Base-by-base conservation (phyloP, 2,797 vertebrate species). In the Gastrophryne carolinensis region DNA sequence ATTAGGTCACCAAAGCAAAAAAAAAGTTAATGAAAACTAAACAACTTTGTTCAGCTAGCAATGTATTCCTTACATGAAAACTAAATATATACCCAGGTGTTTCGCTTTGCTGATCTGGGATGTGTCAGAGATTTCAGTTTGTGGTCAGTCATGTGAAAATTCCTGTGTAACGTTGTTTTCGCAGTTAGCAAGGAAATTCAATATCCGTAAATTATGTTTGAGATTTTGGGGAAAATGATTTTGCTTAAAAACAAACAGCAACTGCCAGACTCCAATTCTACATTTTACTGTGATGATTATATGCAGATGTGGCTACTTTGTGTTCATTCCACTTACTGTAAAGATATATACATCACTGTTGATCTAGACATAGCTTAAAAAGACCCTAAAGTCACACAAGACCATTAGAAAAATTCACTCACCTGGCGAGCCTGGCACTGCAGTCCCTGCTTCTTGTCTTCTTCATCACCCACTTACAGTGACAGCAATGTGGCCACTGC, bases 31-130 rank as follows among this genome's bases (percentile, higher is more conserved):
- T 78, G 75, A 78, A 71, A 78, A 54, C 56, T 65, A 72, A 78
- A 78, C 68, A 78, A 34, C 61, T 47, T 71, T 78, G 21, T 57
- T 35, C 26, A 27, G 39, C 53, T 47, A 57, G 67, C 52, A 52
- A 78, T 78, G 60, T 65, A 72, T 65, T 64, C 37, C 60, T 58
- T 72, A 39, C 60, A 50, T 50, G 61, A 58, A 78, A 78, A 65
- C 60, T 57, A 78, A 72, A 78, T 56, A 78, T 78, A 72, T 78
- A 65, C 34, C 60, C 75, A 78, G 75, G 75, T 78, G 75, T 72
- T 65, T 72, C 15, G 58, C 74, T 72, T 71, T 78, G 66, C 68
- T 72, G 68, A 65, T 78, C 72, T 71, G 57, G 74, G 74, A 77
- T 72, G 49, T 77, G 66, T 54, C 67, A 77, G 58, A 27, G 68